phyloP scores from a whole-genome alignment of 2,888 invertebrate genomes.

The Oeneis ivallda region DNA sequence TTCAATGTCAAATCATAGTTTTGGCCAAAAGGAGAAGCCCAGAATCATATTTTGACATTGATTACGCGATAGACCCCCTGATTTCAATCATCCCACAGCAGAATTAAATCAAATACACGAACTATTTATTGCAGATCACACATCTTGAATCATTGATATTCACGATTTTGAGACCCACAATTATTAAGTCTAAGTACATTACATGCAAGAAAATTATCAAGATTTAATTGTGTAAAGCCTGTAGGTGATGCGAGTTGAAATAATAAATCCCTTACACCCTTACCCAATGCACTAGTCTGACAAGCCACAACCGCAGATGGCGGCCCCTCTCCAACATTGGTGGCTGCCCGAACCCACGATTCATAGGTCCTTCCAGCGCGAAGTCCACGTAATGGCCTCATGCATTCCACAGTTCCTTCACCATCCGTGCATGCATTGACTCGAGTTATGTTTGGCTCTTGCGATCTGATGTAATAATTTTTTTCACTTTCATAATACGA shows the following conservation, averaged over 20 bases:
- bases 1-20: too few species aligned
- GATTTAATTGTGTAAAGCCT: too few species aligned
- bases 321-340: slow-evolving; percentile 86
- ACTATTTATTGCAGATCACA: too few species aligned
- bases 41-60: too few species aligned
- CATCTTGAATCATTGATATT: too few species aligned
- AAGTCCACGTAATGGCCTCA: slow-evolving; percentile 85
- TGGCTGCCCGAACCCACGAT: slow-evolving; percentile 93
- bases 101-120: too few species aligned
- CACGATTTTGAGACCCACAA: too few species aligned
- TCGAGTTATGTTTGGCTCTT: slow-evolving; percentile 68
- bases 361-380: slow-evolving; percentile 89
- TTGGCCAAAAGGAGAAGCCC: too few species aligned
- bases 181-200: too few species aligned
- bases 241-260: neutral
- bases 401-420: slow-evolving; percentile 69
- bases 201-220: too few species aligned
- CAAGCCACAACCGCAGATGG: slow-evolving; percentile 70
- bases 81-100: too few species aligned
- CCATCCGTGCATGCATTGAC: slow-evolving; percentile 67
- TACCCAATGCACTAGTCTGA: slow-evolving; percentile 73
- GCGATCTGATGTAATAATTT: slow-evolving; percentile 51
- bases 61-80: too few species aligned
- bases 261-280: slow-evolving; percentile 31
- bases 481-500: neutral